Evolutionary conservation across 2,888 invertebrate genomes (phyloP).

Genomic region (Bellardia pandia): DNA sequence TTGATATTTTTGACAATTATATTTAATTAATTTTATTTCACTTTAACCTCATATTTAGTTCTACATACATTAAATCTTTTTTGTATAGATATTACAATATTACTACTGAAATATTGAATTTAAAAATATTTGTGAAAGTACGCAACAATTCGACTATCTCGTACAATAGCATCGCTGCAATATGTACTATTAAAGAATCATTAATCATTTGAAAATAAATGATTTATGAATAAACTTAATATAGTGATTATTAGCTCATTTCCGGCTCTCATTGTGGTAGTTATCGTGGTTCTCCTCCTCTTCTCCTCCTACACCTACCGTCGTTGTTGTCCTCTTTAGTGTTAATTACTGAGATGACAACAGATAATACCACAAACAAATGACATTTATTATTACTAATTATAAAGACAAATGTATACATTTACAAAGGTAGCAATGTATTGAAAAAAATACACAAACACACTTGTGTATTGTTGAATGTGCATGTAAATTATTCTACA

Average conservation of each 20-base stretch:
- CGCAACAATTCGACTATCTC: not conserved
- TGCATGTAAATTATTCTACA: too few relatives aligned
- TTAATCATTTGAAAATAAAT: conserved; percentile 67
- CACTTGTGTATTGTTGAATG: not conserved
- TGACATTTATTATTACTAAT: conserved; percentile 53
- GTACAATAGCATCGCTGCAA: not conserved
- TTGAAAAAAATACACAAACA: not conserved
- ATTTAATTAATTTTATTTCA: conserved; percentile 33
- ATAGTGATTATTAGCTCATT: conserved; percentile 60
- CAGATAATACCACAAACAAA: conserved; percentile 61
- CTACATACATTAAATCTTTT: not conserved
- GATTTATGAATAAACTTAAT: conserved; percentile 66
- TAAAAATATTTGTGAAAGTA: not conserved
- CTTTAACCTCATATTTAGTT: not conserved
- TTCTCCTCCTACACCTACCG: not conserved
- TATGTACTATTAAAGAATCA: conserved; percentile 55
- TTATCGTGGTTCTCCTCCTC: not conserved
- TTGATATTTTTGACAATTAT: conserved; percentile 41
- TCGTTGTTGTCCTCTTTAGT: conserved; percentile 16
- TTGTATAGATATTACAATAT: not conserved
- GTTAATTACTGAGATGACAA: conserved; percentile 67
- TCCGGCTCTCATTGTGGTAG: conserved; percentile 29
- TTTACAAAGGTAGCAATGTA: not conserved
- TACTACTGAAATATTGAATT: not conserved
- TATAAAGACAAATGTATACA: conserved; percentile 32